phyloP scores from a whole-genome alignment of 1,140 invertebrate species.

The Polypedilum vanderplanki region DNA sequence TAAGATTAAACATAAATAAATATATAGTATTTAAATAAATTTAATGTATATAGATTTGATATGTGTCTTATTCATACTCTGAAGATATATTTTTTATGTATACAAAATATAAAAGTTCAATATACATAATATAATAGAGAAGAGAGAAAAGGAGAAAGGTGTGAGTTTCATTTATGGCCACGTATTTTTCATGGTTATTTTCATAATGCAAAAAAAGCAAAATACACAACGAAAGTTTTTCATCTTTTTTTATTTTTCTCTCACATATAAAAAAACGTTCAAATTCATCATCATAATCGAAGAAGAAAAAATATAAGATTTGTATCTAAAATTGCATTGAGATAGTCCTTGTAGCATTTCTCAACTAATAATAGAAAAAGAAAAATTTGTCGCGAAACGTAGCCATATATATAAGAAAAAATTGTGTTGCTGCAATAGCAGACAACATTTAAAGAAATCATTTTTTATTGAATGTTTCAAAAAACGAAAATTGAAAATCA shows the following conservation, averaged over 20 bases:
- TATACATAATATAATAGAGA: constrained; percentile 15
- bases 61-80: background rate
- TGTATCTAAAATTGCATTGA: constrained; percentile 28
- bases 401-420: constrained; percentile 28
- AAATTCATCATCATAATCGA: background rate
- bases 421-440: background rate
- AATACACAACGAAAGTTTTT: background rate
- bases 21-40: constrained; percentile 22
- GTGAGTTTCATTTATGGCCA: constrained; percentile 6
- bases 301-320: background rate
- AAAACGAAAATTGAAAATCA: too few species aligned
- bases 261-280: background rate
- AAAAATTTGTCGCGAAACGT: background rate
- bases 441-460: too few species aligned
- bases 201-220: constrained; percentile 29
- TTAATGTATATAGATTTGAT: constrained; percentile 22
- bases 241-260: background rate
- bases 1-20: constrained; percentile 30
- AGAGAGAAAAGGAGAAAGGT: background rate
- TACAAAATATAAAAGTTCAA: constrained; percentile 25
- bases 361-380: constrained; percentile 15
- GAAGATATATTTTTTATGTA: background rate
- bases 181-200: constrained; percentile 31
- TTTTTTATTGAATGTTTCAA: too few species aligned
- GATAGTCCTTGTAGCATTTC: constrained; percentile 29